Conservation (phyloP, 2,888 invertebrate species). For the Hirtodrosophila histrioides region DNA sequence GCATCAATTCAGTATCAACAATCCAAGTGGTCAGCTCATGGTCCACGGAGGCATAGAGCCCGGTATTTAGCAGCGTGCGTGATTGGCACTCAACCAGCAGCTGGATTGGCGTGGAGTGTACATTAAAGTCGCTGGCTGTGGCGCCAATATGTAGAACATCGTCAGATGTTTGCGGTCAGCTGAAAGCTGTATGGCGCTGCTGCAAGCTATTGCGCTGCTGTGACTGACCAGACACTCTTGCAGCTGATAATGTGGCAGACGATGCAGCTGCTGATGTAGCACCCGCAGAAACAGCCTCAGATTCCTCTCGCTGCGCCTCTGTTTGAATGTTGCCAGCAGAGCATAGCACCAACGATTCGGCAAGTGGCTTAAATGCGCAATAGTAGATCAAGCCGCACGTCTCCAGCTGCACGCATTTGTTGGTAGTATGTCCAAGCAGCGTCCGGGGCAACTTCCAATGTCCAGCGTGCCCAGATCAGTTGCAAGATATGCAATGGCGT, state of each 20-base stretch:
- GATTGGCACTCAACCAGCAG: no score
- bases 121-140: no score
- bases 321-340: slow-evolving; percentile 86
- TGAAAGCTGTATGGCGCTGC: no score
- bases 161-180: no score
- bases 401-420: slow-evolving; percentile 72
- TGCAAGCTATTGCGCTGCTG: no score
- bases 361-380: slow-evolving; percentile 88
- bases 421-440: slow-evolving; percentile 69
- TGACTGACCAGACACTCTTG: no score
- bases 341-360: slow-evolving; percentile 88
- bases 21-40: no score
- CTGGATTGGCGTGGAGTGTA: background rate
- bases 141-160: no score
- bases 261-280: background rate
- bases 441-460: slow-evolving; percentile 14
- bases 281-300: slow-evolving; percentile 65
- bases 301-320: slow-evolving; percentile 62
- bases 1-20: no score
- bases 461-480: slow-evolving; percentile 84
- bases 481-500: slow-evolving; percentile 45
- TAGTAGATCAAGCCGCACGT: slow-evolving; percentile 89
- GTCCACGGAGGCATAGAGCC: no score
- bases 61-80: no score
- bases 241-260: slow-evolving; percentile 1